These are phyloP conservation scores for Scolopax rusticola DNA, from an alignment of 2,797 vertebrate genomes.

Conservation along the genomic window DNA sequence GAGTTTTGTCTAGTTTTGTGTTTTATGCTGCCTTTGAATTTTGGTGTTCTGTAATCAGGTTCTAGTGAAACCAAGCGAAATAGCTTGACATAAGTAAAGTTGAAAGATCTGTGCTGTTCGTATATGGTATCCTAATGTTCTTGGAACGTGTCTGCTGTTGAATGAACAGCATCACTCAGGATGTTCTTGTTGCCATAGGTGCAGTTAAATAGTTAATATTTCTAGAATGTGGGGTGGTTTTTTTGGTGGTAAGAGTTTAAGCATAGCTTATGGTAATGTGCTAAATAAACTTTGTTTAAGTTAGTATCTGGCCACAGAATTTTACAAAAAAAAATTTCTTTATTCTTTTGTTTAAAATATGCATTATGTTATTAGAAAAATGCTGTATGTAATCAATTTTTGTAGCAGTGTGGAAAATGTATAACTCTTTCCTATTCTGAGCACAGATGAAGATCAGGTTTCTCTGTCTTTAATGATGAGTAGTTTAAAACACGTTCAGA, in stretches of 20 bases:
- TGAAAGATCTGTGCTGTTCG: background rate
- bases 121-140: background rate
- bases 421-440: slow-evolving; percentile 11
- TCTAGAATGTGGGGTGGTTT: background rate
- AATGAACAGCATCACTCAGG: background rate
- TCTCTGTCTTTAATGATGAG: slow-evolving; percentile 23
- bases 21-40: background rate
- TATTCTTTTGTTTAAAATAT: background rate
- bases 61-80: background rate
- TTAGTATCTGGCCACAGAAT: background rate
- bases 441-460: slow-evolving; percentile 37
- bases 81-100: background rate
- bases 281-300: background rate
- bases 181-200: background rate
- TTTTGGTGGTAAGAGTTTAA: background rate
- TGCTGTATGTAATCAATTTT: background rate
- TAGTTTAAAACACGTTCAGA: slow-evolving; percentile 42
- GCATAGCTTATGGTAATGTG: background rate
- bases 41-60: background rate
- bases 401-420: slow-evolving; percentile 35
- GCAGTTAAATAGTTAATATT: background rate
- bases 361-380: background rate
- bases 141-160: background rate
- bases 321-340: background rate
- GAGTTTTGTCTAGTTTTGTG: background rate